These are phyloP conservation scores for Synodontis membranacea DNA, from an alignment of 2,113 vertebrate species.

Conservation along the genomic window DNA sequence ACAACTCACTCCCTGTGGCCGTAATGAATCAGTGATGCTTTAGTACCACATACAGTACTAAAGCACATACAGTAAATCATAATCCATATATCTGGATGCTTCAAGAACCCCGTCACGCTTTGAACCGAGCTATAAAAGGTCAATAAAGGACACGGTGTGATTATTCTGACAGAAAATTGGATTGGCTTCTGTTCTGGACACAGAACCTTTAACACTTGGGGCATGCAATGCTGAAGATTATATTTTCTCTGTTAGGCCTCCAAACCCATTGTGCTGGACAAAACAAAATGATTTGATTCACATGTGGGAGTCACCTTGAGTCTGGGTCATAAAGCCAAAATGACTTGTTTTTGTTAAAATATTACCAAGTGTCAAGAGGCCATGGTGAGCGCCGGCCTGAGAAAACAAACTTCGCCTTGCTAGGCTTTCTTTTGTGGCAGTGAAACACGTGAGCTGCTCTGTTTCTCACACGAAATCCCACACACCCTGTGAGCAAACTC, in stretches of 20 bases:
- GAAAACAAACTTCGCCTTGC: conserved; percentile 40
- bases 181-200: not conserved
- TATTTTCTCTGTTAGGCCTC: not conserved
- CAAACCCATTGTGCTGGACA: conserved; percentile 18
- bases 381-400: conserved; percentile 22
- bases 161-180: conserved; percentile 17
- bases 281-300: conserved; percentile 38
- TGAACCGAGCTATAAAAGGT: not conserved
- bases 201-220: conserved; percentile 4
- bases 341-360: conserved; percentile 43
- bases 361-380: conserved; percentile 43
- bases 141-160: not conserved
- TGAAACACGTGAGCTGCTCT: conserved; percentile 51
- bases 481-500: conserved; percentile 51
- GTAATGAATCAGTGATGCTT: conserved; percentile 14
- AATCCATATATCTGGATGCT: not conserved
- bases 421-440: conserved; percentile 46
- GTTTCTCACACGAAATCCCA: conserved; percentile 44
- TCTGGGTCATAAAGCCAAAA: conserved; percentile 11
- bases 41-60: not conserved
- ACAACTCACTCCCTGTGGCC: not conserved
- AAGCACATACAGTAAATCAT: no score
- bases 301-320: conserved; percentile 30
- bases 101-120: not conserved
- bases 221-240: conserved; percentile 15